These are phyloP conservation scores for Enhydra lutris DNA, from an alignment of 2,113 vertebrate species.

Conservation along the genomic window DNA sequence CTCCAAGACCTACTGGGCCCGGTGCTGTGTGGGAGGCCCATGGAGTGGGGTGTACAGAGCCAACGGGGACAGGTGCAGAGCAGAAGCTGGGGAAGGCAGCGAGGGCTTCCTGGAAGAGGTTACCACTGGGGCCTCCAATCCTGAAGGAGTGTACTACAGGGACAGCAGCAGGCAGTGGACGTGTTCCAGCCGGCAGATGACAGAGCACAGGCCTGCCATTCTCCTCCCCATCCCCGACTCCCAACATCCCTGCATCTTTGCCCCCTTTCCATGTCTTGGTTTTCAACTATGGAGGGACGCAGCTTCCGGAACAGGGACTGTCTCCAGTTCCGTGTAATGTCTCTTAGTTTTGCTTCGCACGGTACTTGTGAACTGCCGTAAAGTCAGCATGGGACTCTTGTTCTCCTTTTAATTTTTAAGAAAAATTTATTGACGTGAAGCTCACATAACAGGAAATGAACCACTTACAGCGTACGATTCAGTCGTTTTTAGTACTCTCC, in stretches of 20 bases:
- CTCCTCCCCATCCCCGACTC: rapidly evolving
- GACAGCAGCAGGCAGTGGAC: rapidly evolving
- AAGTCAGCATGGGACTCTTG: not conserved
- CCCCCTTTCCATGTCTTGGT: not conserved
- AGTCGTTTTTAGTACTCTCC: not conserved
- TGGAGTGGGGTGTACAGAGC: not conserved
- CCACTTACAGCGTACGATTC: not conserved
- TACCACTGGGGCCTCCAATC: rapidly evolving
- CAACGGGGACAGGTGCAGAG: not conserved
- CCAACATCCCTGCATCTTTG: not conserved
- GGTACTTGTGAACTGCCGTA: not conserved
- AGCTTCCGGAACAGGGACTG: rapidly evolving
- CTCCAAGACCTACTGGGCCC: not conserved
- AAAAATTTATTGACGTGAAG: too few species aligned
- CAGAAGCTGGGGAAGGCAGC: not conserved
- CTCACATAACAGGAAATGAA: rapidly evolving
- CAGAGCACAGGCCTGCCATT: rapidly evolving
- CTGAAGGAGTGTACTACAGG: not conserved
- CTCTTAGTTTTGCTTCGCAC: not conserved
- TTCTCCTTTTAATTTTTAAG: not conserved
- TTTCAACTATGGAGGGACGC: rapidly evolving
- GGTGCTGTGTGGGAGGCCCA: too few species aligned
- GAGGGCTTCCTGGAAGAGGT: not conserved
- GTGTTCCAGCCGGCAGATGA: rapidly evolving
- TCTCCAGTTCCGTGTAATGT: not conserved